A percentile compares a stretch with the other conserved stretches of the same genome.
Evolutionary conservation across 1,140 invertebrate genomes (phyloP).

Genomic region (Drosophila ambigua): DNA sequence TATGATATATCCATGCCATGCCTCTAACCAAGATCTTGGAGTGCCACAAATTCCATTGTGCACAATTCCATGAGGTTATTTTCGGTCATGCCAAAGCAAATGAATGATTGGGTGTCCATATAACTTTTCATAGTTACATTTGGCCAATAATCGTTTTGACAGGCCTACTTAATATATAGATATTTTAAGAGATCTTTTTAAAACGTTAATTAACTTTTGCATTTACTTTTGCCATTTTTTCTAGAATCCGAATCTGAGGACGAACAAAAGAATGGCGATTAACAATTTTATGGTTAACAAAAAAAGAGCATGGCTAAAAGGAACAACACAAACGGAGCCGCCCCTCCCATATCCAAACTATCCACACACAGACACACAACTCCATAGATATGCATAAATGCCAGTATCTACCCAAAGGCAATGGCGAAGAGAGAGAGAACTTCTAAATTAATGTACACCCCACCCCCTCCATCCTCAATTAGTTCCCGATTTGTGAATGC

Average conservation of each 20-base stretch:
- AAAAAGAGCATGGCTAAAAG: conserved; percentile 16
- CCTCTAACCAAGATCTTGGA: conserved; percentile 7
- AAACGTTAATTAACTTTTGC: background rate
- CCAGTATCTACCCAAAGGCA: conserved; percentile 19
- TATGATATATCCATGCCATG: conserved; percentile 21
- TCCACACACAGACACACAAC: conserved; percentile 40
- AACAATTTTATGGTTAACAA: conserved; percentile 37
- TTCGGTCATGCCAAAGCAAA: conserved; percentile 63
- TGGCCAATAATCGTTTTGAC: conserved; percentile 62
- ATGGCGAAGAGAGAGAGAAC: conserved; percentile 43
- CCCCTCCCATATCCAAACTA: conserved; percentile 22
- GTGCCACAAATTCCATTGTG: conserved; percentile 4
- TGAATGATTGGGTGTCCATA: conserved; percentile 76
- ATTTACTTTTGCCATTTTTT: conserved; percentile 15
- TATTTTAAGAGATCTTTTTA: background rate
- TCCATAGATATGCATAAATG: conserved; percentile 34
- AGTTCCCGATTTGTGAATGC: conserved; percentile 4
- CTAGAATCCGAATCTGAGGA: conserved; percentile 83
- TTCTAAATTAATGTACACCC: background rate
- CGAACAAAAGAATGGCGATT: conserved; percentile 77
- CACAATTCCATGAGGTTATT: conserved; percentile 8
- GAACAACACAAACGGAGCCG: conserved; percentile 43
- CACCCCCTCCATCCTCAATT: background rate
- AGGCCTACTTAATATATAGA: background rate
- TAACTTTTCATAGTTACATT: conserved; percentile 75